Evolutionary conservation across 2,797 vertebrate species (phyloP), one percentile per base, ranked within the genome.

Genomic region (Chaenodraco wilsoni): DNA sequence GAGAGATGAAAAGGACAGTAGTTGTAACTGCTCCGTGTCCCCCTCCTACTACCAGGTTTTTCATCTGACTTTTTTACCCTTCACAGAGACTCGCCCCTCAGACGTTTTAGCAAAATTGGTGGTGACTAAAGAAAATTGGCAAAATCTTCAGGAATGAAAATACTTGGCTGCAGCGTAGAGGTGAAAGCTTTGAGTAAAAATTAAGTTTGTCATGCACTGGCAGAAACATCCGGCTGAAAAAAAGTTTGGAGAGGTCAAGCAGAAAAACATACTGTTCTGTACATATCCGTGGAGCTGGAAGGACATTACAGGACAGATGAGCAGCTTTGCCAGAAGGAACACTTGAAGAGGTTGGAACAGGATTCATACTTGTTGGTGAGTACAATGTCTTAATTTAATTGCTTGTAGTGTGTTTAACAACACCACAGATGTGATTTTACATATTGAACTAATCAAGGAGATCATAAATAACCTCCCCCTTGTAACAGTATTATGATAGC

Each of bases 1-100:
- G 87, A 85, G 81, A 88, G 84, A 74, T 81, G 79, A 88, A 88
- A 90, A 89, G 84, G 89, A 88, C 89, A 76, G 69, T 79, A 74
- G 85, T 77, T 84, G 61, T 83, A 85, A 83, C 77, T 80, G 85
- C 59, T 78, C 78, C 12, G 50, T 59, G 50, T 54, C 63, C 65
- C 49, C 62, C 49, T 57, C 65, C 59, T 62, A 50, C 61, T 44
- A 54, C 74, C 64, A 48, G 23, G 15, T 55, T 82, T 81, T 81
- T 82, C 60, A 70, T 71, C 65, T 44, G 79, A 84, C 63, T 68
- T 75, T 78, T 85, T 75, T 58, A 72, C 65, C 68, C 54, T 71
- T 48, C 58, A 50, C 54, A 11, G 69, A 81, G 43, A 45, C 54
- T 37, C 10, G 11, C 55, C 50, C 40, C 52, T 77, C 66, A 67